Percentiles rank a stretch among this genome's conserved stretches.
phyloP scores from a whole-genome alignment of 2,797 vertebrate species.

The Chelonia mydas region DNA sequence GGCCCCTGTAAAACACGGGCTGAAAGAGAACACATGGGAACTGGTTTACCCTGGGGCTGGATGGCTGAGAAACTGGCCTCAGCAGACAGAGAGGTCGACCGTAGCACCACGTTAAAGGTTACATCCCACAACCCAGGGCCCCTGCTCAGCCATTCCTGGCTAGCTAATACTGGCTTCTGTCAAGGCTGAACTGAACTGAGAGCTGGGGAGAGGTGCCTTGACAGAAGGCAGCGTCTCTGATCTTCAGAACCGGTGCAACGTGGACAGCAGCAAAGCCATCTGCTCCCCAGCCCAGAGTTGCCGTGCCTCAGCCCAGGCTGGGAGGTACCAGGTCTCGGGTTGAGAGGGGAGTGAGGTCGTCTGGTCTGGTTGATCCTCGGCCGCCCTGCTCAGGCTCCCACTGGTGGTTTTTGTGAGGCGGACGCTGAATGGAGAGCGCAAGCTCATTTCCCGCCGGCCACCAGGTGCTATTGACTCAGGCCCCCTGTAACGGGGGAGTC shows the following conservation, averaged over 20 bases:
- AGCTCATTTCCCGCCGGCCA: background rate
- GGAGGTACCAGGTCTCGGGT: background rate
- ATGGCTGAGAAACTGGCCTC: background rate
- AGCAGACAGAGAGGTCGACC: background rate
- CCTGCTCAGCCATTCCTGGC: background rate
- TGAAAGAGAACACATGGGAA: constrained; percentile 66
- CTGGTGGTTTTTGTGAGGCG: background rate
- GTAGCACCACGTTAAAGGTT: background rate
- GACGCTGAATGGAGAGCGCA: background rate
- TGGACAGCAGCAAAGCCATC: background rate
- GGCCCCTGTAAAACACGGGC: constrained; percentile 92
- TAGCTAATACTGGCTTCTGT: background rate
- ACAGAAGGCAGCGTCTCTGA: too few species aligned
- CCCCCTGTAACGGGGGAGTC: background rate
- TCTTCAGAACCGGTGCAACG: background rate
- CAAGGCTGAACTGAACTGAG: background rate
- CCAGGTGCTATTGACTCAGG: background rate
- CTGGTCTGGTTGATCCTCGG: background rate
- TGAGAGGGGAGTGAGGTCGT: too few species aligned
- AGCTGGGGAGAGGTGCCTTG: background rate
- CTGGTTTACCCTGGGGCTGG: background rate
- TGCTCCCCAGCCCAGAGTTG: background rate
- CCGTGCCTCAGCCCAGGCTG: background rate
- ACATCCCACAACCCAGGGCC: too few species aligned
- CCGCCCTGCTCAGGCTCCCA: too few species aligned